Percentiles rank a stretch among this genome's conserved stretches.
Conservation (phyloP, 2,797 vertebrate species). For the Coccyzus lansbergi region DNA sequence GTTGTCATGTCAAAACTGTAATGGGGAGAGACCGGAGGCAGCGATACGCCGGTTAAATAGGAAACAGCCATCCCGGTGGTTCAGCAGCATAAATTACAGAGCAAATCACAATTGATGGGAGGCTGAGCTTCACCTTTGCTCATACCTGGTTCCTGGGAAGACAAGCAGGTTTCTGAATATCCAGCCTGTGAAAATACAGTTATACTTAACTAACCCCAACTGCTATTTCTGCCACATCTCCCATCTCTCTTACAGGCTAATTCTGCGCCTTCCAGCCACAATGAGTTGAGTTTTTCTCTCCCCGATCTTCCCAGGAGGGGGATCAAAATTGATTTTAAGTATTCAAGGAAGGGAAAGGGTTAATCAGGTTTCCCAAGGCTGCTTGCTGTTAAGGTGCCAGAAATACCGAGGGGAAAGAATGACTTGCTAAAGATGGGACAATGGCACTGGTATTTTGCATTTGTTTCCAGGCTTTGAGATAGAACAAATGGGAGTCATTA, state of each 20-base stretch:
- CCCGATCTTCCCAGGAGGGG: not conserved
- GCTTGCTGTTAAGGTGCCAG: slow-evolving; percentile 63
- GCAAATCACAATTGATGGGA: not conserved
- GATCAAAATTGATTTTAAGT: not conserved
- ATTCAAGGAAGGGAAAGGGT: not conserved
- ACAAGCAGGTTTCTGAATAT: not conserved
- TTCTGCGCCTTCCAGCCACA: not conserved
- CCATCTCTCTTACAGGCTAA: not conserved
- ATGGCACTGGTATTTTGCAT: slow-evolving; percentile 68
- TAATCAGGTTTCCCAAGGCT: slow-evolving; percentile 60
- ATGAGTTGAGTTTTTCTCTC: not conserved
- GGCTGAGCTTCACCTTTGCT: not conserved
- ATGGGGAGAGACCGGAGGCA: slow-evolving; percentile 59
- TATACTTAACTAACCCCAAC: not conserved
- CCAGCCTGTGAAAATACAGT: not conserved
- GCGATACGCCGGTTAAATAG: not conserved
- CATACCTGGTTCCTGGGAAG: not conserved
- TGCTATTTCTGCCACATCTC: not conserved
- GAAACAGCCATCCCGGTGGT: slow-evolving; percentile 30
- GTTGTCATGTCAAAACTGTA: slow-evolving; percentile 70
- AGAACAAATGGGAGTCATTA: slow-evolving; percentile 73
- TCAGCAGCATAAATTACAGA: slow-evolving; percentile 47
- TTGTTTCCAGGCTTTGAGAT: slow-evolving; percentile 70
- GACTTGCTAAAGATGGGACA: slow-evolving; percentile 69
- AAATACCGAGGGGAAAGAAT: slow-evolving; percentile 43